Percentiles rank a stretch among this genome's conserved stretches.
These are phyloP conservation scores for Phaonia tiefii DNA, from an alignment of 2,888 invertebrate genomes.

Conservation along the genomic window DNA sequence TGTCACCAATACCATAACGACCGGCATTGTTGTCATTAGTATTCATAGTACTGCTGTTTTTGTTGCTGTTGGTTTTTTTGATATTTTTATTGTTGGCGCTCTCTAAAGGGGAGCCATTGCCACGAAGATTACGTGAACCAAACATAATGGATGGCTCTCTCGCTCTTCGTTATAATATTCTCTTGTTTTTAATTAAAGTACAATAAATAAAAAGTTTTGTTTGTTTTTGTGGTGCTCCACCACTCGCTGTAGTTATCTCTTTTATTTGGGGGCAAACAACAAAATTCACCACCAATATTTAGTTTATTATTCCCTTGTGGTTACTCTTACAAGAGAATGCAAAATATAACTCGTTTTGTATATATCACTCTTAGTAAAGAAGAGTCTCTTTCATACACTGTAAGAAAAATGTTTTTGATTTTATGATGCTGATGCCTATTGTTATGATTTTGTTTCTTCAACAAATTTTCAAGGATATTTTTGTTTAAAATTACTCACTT, in stretches of 20 bases:
- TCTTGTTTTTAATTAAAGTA: not conserved
- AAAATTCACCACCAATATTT: not conserved
- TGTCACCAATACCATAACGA: conserved; percentile 65
- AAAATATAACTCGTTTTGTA: too few relatives aligned
- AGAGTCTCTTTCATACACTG: conserved; percentile 69
- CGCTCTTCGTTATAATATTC: too few relatives aligned
- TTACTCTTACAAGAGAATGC: conserved; percentile 1
- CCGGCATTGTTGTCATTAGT: conserved; percentile 68
- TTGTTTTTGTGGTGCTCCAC: conserved; percentile 3
- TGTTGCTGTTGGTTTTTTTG: conserved; percentile 47
- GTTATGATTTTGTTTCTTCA: not conserved
- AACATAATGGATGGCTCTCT: conserved; percentile 53
- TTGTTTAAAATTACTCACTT: too few relatives aligned
- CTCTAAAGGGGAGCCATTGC: conserved; percentile 57
- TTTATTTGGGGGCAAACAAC: not conserved
- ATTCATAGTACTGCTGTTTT: conserved; percentile 49
- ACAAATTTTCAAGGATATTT: too few relatives aligned
- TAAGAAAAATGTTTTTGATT: conserved; percentile 58
- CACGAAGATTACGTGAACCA: conserved; percentile 57
- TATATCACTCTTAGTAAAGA: conserved; percentile 44
- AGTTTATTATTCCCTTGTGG: not conserved
- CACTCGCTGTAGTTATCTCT: conserved; percentile 6
- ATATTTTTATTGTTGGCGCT: conserved; percentile 45
- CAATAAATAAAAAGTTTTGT: not conserved
- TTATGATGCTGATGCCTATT: conserved; percentile 27